Evolutionary conservation across 1,140 invertebrate genomes (phyloP).

Genomic region (Frieseomelitta varia): DNA sequence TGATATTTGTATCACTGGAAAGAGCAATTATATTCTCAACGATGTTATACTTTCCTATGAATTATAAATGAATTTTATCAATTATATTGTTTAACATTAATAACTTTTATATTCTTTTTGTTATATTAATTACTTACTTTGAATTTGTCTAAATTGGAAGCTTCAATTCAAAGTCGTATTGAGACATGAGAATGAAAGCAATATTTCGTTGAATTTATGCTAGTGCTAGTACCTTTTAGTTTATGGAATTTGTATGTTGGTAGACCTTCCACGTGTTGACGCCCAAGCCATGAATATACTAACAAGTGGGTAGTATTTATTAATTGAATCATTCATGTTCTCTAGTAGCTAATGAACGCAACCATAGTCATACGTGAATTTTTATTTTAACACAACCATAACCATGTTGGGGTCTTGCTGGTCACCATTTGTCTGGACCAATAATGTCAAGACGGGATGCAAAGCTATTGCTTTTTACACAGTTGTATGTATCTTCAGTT

Average conservation of each 20-base stretch:
- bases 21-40: neutral
- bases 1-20: neutral
- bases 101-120: neutral
- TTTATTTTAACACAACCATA: constrained; percentile 82
- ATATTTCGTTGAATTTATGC: neutral
- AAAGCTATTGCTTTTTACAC: constrained; percentile 91
- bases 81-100: neutral
- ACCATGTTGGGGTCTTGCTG: constrained; percentile 90
- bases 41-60: neutral
- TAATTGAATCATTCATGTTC: neutral
- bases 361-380: neutral
- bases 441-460: constrained; percentile 88
- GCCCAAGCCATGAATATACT: constrained; percentile 44
- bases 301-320: constrained; percentile 36
- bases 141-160: neutral
- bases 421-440: constrained; percentile 93
- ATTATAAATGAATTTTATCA: constrained; percentile 20
- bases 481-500: constrained; percentile 77
- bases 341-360: neutral
- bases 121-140: neutral
- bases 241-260: constrained; percentile 28
- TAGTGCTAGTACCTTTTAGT: neutral
- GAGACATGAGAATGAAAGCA: neutral
- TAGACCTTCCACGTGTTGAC: constrained; percentile 46
- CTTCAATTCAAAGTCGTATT: neutral